Base-by-base conservation (phyloP, 92 coral and sea anemone genomes). In the Epizoanthus rinbou region DNA sequence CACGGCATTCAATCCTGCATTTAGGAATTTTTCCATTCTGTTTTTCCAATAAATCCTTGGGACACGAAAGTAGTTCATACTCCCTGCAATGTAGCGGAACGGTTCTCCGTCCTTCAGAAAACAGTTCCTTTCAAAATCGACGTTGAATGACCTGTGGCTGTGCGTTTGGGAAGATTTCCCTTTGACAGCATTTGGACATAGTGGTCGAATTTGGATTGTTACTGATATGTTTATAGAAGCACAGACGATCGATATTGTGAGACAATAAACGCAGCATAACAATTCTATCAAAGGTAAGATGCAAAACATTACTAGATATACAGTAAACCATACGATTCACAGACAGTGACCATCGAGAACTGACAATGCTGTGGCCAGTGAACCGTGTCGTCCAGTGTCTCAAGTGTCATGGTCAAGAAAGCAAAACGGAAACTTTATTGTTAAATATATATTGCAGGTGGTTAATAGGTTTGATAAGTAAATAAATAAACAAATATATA, bases 81-180 rank as follows among this genome's bases (percentile, higher is more conserved):
- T 78, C 47, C 82, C 82, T n/a, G 82, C 71, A 13, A 78, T 62
- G 25, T 78, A 78, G 25, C 69, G 43, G 82, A 78, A 62, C 3
- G 82, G 82, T 62, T 78, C 62, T 78, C 82, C 82, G 39, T 78
- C 71, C 66, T 78, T 78, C 82, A 43, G 0, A 78, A 78, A 78
- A 65, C 70, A 78, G 72, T 78, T 78, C 71, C 58, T 41, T 43
- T 78, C 70, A 37, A 78, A 78, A 41, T 78, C 71, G 66, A 78
- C 62, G 21, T 37, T 43, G 58, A 78, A 78, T 8, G 82, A 78
- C 56, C 50, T 41, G 25, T 62, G 31, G 31, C 2, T 28, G 31
- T 28, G 43, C 15, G 59, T 25, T 35, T 57, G 66, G 4, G 16
- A 31, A 58, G 22, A 6, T 17, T 59, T 24, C 66, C 13, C 70